phyloP scores from a whole-genome alignment of 2,888 invertebrate genomes.

The Agrotis puta region DNA sequence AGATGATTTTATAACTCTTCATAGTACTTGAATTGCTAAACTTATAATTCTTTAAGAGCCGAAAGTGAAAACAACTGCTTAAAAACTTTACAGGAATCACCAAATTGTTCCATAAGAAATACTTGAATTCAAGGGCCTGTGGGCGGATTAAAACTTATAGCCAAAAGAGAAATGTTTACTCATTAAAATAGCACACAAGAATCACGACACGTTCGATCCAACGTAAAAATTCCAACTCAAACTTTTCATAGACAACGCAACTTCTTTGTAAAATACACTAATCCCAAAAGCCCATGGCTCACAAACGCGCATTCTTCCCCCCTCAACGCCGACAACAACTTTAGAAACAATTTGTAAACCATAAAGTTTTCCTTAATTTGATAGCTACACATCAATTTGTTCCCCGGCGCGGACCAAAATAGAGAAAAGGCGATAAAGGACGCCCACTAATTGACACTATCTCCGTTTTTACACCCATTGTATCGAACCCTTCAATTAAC shows the following conservation, averaged over 20 bases:
- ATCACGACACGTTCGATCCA: background rate
- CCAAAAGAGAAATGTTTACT: background rate
- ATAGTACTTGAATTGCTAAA: background rate
- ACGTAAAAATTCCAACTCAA: constrained; percentile 18
- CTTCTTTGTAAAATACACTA: constrained; percentile 29
- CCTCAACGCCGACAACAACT: constrained; percentile 59
- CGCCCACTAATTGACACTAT: constrained; percentile 84
- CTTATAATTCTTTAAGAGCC: background rate
- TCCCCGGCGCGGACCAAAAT: constrained; percentile 69
- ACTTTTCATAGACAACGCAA: constrained; percentile 25
- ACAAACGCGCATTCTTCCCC: constrained; percentile 48
- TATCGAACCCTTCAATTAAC: constrained; percentile 84
- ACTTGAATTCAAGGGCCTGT: background rate
- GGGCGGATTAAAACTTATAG: background rate
- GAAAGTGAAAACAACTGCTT: constrained; percentile 4
- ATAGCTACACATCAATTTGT: constrained; percentile 79
- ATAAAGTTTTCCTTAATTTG: constrained; percentile 76
- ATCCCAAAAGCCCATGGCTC: constrained; percentile 7
- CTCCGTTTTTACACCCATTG: constrained; percentile 78
- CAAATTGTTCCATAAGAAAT: background rate
- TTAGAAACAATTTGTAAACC: constrained; percentile 75
- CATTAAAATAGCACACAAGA: background rate
- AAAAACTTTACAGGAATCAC: background rate
- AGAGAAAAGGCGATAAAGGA: constrained; percentile 74
- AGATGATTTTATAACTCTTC: background rate